Base-by-base conservation (phyloP, 2,113 vertebrate genomes). In the Amphilophus citrinellus region DNA sequence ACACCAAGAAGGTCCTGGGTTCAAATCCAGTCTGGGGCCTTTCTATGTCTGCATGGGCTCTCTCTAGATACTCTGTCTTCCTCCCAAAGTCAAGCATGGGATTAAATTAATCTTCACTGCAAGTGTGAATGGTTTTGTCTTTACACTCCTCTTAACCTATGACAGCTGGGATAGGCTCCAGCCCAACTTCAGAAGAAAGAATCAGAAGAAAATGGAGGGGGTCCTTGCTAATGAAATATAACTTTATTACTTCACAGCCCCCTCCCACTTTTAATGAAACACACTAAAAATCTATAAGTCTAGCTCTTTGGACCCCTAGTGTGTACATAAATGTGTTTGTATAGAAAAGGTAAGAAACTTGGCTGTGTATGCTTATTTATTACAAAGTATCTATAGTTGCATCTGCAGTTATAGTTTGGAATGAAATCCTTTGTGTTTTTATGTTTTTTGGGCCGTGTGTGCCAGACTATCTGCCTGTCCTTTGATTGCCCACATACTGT, bases 401-500 rank as follows among this genome's bases (percentile, higher is more conserved):
- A n/a, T 73, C 27, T 73, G 68, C 27, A 56, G 68, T 73, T 73
- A 47, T 56, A 73, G 27, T 53, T 73, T 56, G 68, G 47, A 73
- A 0, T 53, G 44, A 30, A 32, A 71, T 44, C 10, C 44, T 71
- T 71, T 53, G 44, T 71, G 44, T 32, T 71, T 5, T 53, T 71
- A 53, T 73, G 32, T 35, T 5, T 35, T 35, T 27, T 27, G 66
- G 44, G 66, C 44, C 57, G 37, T 27, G 37, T 47, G 22, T 77
- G 58, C 71, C 18, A 58, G 47, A 42, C 11, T 58, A 13, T 65
- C n/a, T 79, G 27, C 68, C 24, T 77, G 57, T 61, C 20, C 13
- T 71, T 32, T 50, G 75, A 39, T 22, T 44, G 77, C n/a, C 39
- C 14, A 65, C 8, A 17, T 56, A 53, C 32, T 32, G n/a, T 57